Evolutionary conservation across 2,113 vertebrate genomes (phyloP).

Genomic region (Chaetura pelagica): DNA sequence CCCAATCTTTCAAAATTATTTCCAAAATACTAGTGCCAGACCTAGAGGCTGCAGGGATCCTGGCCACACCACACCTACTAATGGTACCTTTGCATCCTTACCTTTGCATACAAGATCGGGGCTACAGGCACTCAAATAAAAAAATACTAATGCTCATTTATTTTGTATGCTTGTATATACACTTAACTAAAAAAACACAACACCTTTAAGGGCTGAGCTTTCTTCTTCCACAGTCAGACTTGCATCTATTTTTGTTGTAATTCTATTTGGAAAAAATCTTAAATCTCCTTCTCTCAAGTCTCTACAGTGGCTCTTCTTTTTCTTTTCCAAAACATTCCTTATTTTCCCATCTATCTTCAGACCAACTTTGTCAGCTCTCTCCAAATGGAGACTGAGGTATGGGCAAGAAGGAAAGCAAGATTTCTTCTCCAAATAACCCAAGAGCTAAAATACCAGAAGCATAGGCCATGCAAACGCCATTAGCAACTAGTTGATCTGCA

Average conservation of each 20-base stretch:
- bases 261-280: not conserved
- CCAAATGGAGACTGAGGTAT: not conserved
- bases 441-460: not conserved
- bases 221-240: not conserved
- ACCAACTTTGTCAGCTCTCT: not conserved
- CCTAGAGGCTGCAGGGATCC: not conserved
- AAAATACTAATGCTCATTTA: not conserved
- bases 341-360: not conserved
- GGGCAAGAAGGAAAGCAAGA: not conserved
- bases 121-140: not conserved
- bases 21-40: not conserved
- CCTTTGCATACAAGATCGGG: not conserved
- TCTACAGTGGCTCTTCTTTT: not conserved
- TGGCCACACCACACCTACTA: not conserved
- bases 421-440: not conserved
- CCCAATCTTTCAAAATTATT: not conserved
- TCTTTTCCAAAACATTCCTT: not conserved
- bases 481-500: not conserved
- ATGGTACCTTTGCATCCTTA: not conserved
- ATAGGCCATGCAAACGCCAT: not conserved
- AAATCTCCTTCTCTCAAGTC: not conserved
- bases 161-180: not conserved
- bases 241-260: not conserved
- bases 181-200: not conserved
- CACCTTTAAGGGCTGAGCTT: not conserved